phyloP scores from a whole-genome alignment of 1,140 invertebrate species.

The Teleopsis dalmanni region DNA sequence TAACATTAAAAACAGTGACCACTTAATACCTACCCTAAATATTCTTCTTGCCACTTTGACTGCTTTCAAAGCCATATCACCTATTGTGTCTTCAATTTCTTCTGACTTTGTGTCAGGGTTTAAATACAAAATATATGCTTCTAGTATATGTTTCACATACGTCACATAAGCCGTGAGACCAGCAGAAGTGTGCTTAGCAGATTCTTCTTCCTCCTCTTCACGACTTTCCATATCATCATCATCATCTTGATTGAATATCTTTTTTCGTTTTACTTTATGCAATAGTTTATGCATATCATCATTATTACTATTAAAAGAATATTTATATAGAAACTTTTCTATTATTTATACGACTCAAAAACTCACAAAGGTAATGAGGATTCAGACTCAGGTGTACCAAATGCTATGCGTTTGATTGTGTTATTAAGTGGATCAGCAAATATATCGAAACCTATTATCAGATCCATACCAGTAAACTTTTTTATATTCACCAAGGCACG shows the following conservation, averaged over 20 bases:
- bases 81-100: constrained; percentile 45
- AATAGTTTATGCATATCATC: constrained; percentile 38
- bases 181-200: constrained; percentile 18
- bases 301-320: constrained; percentile 28
- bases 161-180: constrained; percentile 33
- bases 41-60: constrained; percentile 48
- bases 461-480: constrained; percentile 54
- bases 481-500: constrained; percentile 55
- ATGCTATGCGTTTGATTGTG: constrained; percentile 53
- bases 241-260: constrained; percentile 24
- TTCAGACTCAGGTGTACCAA: constrained; percentile 54
- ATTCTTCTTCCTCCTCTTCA: constrained; percentile 30
- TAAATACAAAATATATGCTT: constrained; percentile 45
- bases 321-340: background rate
- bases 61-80: constrained; percentile 44
- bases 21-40: constrained; percentile 49
- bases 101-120: constrained; percentile 33
- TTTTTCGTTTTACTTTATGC: constrained; percentile 30
- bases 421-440: constrained; percentile 59
- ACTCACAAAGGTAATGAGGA: constrained; percentile 60
- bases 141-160: constrained; percentile 47
- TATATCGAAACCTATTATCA: constrained; percentile 62
- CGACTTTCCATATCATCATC: constrained; percentile 19
- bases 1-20: too few species aligned
- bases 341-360: background rate